phyloP scores from a whole-genome alignment of 2,888 invertebrate genomes.

The Lysandra bellargus region DNA sequence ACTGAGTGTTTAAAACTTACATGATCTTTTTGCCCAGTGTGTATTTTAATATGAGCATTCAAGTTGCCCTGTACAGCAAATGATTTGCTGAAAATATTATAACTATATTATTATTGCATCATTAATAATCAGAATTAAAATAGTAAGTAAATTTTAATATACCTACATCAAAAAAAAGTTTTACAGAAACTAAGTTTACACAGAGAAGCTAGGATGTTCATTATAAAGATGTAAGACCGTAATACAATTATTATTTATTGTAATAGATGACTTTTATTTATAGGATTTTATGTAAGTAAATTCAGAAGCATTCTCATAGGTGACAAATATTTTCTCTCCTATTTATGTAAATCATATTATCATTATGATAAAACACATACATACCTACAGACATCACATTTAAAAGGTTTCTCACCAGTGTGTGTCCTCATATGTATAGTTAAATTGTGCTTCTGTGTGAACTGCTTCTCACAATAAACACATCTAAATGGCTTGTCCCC shows the following conservation, averaged over 20 bases:
- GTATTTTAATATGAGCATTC: constrained; percentile 83
- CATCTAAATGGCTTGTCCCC: constrained; percentile 81
- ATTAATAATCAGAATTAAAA: too few species aligned
- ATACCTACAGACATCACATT: constrained; percentile 82
- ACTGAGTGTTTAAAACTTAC: constrained; percentile 50
- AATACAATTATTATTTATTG: too few species aligned
- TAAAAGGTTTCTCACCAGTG: constrained; percentile 81
- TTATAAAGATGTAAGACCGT: too few species aligned
- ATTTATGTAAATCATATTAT: background rate
- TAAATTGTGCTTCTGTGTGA: constrained; percentile 82
- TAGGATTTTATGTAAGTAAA: too few species aligned
- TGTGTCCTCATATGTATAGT: constrained; percentile 81
- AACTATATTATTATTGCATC: too few species aligned
- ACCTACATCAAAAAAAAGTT: too few species aligned
- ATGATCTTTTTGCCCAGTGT: constrained; percentile 82
- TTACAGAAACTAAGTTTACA: too few species aligned
- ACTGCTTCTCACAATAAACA: constrained; percentile 78
- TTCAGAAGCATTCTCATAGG: too few species aligned
- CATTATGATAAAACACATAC: background rate
- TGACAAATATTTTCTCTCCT: background rate
- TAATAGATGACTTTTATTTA: too few species aligned
- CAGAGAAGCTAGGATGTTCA: too few species aligned
- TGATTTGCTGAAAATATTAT: constrained; percentile 69
- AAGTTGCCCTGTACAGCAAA: constrained; percentile 83
- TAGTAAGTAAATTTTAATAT: too few species aligned